A percentile compares a stretch with the other conserved stretches of the same genome.
These are phyloP conservation scores for Orius insidiosus DNA, from an alignment of 1,140 invertebrate genomes.

Conservation along the genomic window DNA sequence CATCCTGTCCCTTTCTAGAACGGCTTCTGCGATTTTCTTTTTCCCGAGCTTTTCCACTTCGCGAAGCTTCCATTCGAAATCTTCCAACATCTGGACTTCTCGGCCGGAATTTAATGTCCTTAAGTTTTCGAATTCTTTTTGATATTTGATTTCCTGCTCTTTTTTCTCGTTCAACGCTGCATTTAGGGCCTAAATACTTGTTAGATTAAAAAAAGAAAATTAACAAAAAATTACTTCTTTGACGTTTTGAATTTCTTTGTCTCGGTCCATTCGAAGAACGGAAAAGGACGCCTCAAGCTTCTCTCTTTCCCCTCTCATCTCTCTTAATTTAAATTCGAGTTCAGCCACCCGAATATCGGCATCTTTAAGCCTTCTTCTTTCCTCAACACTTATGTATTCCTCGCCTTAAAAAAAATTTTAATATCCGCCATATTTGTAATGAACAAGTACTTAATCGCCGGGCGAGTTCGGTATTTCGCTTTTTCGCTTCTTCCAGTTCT, in stretches of 20 bases:
- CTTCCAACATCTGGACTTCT: constrained; percentile 42
- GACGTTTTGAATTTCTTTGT: neutral
- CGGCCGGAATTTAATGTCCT: constrained; percentile 34
- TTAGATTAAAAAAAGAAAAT: neutral
- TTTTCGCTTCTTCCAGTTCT: constrained; percentile 30
- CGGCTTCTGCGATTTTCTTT: constrained; percentile 36
- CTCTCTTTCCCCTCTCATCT: neutral
- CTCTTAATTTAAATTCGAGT: neutral
- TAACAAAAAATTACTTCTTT: constrained; percentile 2
- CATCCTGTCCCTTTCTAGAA: constrained; percentile 33
- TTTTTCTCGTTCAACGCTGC: constrained; percentile 36
- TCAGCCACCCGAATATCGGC: neutral
- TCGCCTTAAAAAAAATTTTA: constrained; percentile 1
- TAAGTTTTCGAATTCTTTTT: constrained; percentile 41
- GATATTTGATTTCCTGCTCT: constrained; percentile 37
- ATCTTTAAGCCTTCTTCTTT: constrained; percentile 10
- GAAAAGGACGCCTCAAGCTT: neutral
- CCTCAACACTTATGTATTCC: neutral
- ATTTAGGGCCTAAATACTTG: constrained; percentile 30
- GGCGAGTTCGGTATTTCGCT: constrained; percentile 31
- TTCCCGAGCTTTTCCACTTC: constrained; percentile 44
- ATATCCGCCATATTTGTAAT: constrained; percentile 29
- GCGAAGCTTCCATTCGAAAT: constrained; percentile 49
- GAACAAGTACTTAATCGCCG: constrained; percentile 26
- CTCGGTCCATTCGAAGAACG: neutral